Evolutionary conservation across 2,888 invertebrate genomes (phyloP).

Genomic region (Agrotis clavis): DNA sequence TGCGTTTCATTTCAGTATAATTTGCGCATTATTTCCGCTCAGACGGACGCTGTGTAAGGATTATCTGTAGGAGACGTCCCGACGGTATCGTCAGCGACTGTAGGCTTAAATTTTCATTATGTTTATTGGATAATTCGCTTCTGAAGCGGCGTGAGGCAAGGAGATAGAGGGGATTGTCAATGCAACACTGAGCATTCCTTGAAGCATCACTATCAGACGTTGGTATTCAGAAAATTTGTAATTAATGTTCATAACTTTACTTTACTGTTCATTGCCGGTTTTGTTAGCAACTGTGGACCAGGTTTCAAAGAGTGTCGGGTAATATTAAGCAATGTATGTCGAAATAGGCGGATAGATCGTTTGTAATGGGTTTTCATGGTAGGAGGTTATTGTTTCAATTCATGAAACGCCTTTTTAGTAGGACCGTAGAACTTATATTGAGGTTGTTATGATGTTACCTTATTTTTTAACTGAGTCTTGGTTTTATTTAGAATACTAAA

Average conservation of each 20-base stretch:
- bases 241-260: slow-evolving; percentile 1
- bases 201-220: slow-evolving; percentile 73
- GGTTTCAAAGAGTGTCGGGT: neutral
- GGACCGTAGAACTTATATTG: neutral
- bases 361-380: neutral
- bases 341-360: neutral
- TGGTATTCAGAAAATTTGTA: slow-evolving; percentile 21
- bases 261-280: slow-evolving; percentile 13
- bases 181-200: slow-evolving; percentile 89
- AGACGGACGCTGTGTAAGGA: slow-evolving; percentile 79
- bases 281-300: neutral
- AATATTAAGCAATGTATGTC: slow-evolving; percentile 32
- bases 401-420: slow-evolving; percentile 30
- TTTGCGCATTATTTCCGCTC: slow-evolving; percentile 80
- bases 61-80: slow-evolving; percentile 87
- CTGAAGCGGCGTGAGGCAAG: slow-evolving; percentile 82
- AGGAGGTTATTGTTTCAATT: slow-evolving; percentile 43
- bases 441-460: neutral
- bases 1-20: slow-evolving; percentile 73
- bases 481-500: neutral
- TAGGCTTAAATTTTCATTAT: slow-evolving; percentile 91
- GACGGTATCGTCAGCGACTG: slow-evolving; percentile 81
- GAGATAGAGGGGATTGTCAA: slow-evolving; percentile 89
- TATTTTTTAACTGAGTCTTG: neutral
- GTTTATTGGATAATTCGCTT: slow-evolving; percentile 90